Evolutionary conservation across 2,113 vertebrate species (phyloP).

Genomic region (Seriola quinqueradiata): DNA sequence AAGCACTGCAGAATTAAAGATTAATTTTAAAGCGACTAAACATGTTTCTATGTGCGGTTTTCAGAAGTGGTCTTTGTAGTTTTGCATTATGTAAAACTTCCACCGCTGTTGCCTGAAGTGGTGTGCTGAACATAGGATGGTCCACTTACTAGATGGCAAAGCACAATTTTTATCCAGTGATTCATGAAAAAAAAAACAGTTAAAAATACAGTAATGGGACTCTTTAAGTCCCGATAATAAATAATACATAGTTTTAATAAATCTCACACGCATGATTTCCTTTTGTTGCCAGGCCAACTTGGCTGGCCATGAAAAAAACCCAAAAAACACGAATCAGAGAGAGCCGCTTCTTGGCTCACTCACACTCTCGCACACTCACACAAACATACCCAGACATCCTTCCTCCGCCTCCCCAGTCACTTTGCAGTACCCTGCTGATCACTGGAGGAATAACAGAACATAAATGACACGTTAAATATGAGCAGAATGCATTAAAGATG

Average conservation of each 20-base stretch:
- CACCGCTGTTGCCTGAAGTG: conserved; percentile 48
- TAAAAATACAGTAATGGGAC: conserved; percentile 55
- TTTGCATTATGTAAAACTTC: conserved; percentile 62
- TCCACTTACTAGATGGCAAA: conserved; percentile 2
- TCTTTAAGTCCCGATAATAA: conserved; percentile 54
- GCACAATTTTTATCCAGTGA: conserved; percentile 39
- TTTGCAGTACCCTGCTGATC: conserved; percentile 36
- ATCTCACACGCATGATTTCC: conserved; percentile 32
- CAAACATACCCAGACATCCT: conserved; percentile 23
- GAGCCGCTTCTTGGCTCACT: conserved; percentile 1
- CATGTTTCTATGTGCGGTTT: conserved; percentile 49
- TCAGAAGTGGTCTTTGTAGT: conserved; percentile 46
- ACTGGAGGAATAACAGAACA: conserved; percentile 50
- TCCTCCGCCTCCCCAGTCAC: neutral
- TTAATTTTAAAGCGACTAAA: conserved; percentile 46
- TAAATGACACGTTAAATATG: conserved; percentile 61
- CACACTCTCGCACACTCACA: neutral
- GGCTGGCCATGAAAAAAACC: conserved; percentile 15
- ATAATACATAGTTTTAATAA: conserved; percentile 60
- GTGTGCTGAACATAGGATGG: neutral
- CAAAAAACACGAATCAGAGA: conserved; percentile 3
- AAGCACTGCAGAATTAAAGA: conserved; percentile 42
- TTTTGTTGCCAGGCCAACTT: conserved; percentile 64
- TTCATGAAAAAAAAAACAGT: conserved; percentile 50
- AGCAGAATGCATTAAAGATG: conserved; percentile 53